Base-by-base conservation (phyloP, 53 echinoderm and acorn worm species). In the Holothuria leucospilota region DNA sequence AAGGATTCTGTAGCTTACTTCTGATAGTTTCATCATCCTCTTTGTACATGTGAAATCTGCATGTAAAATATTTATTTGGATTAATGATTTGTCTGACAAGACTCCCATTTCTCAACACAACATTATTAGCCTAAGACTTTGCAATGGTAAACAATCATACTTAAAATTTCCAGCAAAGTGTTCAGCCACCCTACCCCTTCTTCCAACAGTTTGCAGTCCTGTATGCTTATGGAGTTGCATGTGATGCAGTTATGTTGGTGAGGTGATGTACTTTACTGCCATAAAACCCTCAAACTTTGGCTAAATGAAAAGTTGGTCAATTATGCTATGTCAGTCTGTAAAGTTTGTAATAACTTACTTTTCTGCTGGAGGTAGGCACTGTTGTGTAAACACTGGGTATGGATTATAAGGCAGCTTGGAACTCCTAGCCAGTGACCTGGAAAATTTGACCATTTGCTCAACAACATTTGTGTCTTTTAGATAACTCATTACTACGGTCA, bases 1-100 rank as follows among this genome's bases (percentile, higher is more conserved):
- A 42, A 24, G 82, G 78, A 85, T 86, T 94, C 29, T 86, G 88
- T 21, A 96, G 91, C n/a, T 82, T 60, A 29, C 87, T 82, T 49
- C 66, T 71, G 71, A 96, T 89, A 23, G 78, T 27, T 24, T 85
- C 90, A 10, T 63, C 34, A 10, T 64, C 51, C 68, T 91, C 86
- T 42, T 69, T 71, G 77, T 77, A 86, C 93, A 95, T 95, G 89
- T 95, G 96, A 53, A 91, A 96, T 61, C 96, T 96, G 81, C 38
- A 60, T 2, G 18, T 15, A 56, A 56, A 56, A 56, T 16, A 18
- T 56, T 56, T 56, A 56, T 18, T 15, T 56, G 56, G 46, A 46
- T 46, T 46, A 46, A 46, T 9, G 46, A 11, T 5, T 46, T 9
- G 3, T 8, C 2, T 2, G 46, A 46, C 3, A 46, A 7, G 46